These are phyloP conservation scores for Maniola hyperantus DNA, from an alignment of 2,888 invertebrate genomes.

Conservation along the genomic window DNA sequence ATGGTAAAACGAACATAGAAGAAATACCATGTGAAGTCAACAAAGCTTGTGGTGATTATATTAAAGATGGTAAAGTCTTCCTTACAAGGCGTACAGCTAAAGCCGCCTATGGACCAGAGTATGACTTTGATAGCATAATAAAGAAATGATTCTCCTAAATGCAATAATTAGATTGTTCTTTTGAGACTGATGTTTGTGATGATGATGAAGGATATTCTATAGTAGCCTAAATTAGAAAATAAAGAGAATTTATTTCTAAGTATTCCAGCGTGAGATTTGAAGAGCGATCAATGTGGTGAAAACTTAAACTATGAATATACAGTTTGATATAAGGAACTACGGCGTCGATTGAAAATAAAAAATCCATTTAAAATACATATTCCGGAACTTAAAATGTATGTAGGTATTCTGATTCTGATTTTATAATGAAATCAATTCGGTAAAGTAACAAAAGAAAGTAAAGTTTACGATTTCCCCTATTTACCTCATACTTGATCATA, in stretches of 20 bases:
- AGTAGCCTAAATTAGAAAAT: conserved; percentile 37
- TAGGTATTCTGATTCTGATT: too few relatives aligned
- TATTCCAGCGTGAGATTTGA: conserved; percentile 3
- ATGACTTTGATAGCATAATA: conserved; percentile 66
- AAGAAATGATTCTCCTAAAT: conserved; percentile 68
- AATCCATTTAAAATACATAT: too few relatives aligned
- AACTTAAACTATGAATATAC: neutral
- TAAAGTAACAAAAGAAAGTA: too few relatives aligned
- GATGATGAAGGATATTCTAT: conserved; percentile 46
- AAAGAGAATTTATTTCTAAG: conserved; percentile 27
- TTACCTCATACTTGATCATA: too few relatives aligned
- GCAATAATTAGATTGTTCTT: conserved; percentile 49
- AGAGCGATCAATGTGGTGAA: conserved; percentile 3
- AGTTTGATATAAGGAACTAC: conserved; percentile 8
- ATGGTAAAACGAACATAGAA: conserved; percentile 51
- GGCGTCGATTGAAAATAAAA: too few relatives aligned
- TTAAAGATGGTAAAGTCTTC: conserved; percentile 63
- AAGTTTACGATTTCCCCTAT: too few relatives aligned
- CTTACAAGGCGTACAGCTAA: conserved; percentile 67
- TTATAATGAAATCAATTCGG: too few relatives aligned
- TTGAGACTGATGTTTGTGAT: conserved; percentile 80
- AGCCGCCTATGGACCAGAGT: conserved; percentile 58
- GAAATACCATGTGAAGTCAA: conserved; percentile 63
- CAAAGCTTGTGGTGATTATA: conserved; percentile 63
- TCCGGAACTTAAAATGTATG: too few relatives aligned